Base-by-base conservation (phyloP, 2,797 vertebrate genomes). In the Mallotus villosus region DNA sequence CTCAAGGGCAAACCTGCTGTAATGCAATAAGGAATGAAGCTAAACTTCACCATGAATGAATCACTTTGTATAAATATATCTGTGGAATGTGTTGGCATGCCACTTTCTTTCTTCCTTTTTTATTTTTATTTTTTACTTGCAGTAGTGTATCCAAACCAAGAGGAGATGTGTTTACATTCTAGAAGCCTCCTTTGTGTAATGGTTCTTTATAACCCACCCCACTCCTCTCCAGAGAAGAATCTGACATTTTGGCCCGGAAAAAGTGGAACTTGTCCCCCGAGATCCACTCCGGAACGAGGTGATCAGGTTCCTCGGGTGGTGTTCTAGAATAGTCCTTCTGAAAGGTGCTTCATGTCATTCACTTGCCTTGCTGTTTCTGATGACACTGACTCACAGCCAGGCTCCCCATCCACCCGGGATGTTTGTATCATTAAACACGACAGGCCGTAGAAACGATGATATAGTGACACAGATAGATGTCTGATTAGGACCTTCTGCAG, bases 281-380 rank as follows among this genome's bases (percentile, higher is more conserved):
- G 17, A n/a, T 68, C 25, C 19, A 29, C 66, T 67, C 3, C 22
- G 32, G 12, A 46, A 12, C 14, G 1, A 34, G 32, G 41, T 46
- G 41, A 46, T 12, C 41, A 41, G 57, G 58, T 74, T 71, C 5
- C 17, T 9, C 53, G 21, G 75, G 49, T 58, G 80, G 63, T 68
- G 1, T 57, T 22, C 21, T 53, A 2, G 67, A 19, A 9, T 55
- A 27, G 67, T 37, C 73, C 25, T 70, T 70, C n/a, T 79, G 74
- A 80, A 75, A 81, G 86, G 82, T 87, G 84, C 83, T 87, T 80
- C 19, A 72, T 76, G 37, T 76, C 62, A 73, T 78, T 82, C 77
- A 67, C 79, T 82, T 82, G 84, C 84, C 85, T 86, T 27, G 5
- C 63, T 16, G 22, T 37, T 19, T 22, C 62, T 57, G 4, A 16